A percentile compares a stretch with the other conserved stretches of the same genome.
phyloP scores from a whole-genome alignment of 2,113 vertebrate species.

The human region DNA sequence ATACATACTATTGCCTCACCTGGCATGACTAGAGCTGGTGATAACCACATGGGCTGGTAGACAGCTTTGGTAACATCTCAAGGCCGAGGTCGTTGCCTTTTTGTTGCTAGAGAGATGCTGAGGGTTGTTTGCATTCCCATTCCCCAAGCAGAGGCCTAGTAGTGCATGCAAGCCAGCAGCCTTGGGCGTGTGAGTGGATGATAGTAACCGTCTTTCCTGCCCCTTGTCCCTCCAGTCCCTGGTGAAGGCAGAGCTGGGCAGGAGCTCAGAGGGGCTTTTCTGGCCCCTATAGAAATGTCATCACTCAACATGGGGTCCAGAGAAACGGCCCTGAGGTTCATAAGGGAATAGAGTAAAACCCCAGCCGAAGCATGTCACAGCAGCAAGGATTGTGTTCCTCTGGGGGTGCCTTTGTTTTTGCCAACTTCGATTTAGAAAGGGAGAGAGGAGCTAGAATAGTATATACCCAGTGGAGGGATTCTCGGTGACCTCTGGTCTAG shows the following conservation, averaged over 20 bases:
- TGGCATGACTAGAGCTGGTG: background rate
- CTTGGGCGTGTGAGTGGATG: accelerated
- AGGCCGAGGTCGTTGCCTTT: accelerated
- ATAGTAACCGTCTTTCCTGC: accelerated
- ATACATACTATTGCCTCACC: background rate
- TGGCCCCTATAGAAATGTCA: accelerated
- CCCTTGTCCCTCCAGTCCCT: accelerated
- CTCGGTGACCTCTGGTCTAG: background rate
- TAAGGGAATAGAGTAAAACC: background rate
- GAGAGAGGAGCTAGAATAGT: background rate
- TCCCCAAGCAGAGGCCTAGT: background rate
- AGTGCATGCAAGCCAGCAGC: accelerated
- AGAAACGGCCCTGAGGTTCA: background rate
- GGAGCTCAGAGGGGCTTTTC: background rate
- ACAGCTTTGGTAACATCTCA: background rate
- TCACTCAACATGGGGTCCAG: background rate
- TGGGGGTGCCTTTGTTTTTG: accelerated
- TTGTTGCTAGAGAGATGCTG: background rate
- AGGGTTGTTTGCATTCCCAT: too few species aligned
- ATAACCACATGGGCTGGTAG: accelerated
- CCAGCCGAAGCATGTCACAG: background rate
- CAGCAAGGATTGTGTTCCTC: too few species aligned
- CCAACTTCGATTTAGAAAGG: background rate
- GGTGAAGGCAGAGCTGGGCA: background rate
- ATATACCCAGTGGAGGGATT: background rate